Percentiles rank a stretch among this genome's conserved stretches.
Conservation (phyloP, 2,888 invertebrate species). For the Chrysodeixis includens region DNA sequence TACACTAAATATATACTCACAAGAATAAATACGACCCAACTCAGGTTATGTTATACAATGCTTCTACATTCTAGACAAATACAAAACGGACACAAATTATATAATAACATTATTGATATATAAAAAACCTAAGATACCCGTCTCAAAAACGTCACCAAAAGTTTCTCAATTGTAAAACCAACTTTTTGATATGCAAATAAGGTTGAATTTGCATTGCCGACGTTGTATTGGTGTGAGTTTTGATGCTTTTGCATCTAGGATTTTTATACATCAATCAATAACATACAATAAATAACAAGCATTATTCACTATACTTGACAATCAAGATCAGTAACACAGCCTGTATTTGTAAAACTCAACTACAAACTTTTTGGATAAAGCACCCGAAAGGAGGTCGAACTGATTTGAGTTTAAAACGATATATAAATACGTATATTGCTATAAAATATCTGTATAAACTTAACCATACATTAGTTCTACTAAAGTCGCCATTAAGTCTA, state of each 20-base stretch:
- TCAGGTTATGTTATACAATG: neutral
- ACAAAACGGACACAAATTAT: neutral
- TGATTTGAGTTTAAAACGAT: slow-evolving; percentile 8
- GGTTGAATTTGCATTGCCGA: no score
- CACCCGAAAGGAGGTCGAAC: slow-evolving; percentile 20
- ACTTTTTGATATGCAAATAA: no score
- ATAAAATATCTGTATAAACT: slow-evolving; percentile 13
- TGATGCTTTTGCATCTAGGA: no score
- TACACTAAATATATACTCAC: neutral
- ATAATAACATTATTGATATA: neutral
- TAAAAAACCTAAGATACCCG: no score
- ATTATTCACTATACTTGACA: neutral
- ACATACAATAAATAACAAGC: neutral
- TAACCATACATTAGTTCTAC: slow-evolving; percentile 19
- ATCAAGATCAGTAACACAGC: neutral
- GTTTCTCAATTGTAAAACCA: no score
- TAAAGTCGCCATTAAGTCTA: slow-evolving; percentile 29
- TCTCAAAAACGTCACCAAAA: no score
- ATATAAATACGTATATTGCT: slow-evolving; percentile 11
- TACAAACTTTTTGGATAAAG: slow-evolving; percentile 23
- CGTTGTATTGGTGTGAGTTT: no score
- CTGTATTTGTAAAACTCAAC: neutral
- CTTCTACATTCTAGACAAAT: neutral
- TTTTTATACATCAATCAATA: no score
- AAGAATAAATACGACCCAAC: neutral